Evolutionary conservation across 2,888 invertebrate species (phyloP).

Genomic region (Sarcophaga variegata): DNA sequence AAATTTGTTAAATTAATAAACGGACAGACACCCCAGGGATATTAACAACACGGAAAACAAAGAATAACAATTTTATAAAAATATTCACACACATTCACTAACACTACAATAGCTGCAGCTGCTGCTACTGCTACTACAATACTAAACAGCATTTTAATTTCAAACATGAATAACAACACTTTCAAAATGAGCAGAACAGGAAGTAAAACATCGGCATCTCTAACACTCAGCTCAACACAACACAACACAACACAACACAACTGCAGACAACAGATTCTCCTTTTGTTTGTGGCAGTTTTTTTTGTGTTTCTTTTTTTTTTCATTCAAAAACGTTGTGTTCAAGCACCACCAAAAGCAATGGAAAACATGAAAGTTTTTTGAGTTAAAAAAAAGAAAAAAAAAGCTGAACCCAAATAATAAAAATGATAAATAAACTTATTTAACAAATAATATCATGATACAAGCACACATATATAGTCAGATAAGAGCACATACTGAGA

Average conservation of each 20-base stretch:
- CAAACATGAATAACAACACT: slow-evolving; percentile 2
- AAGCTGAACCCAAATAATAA: background rate
- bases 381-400: background rate
- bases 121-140: slow-evolving; percentile 15
- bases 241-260: slow-evolving; percentile 20
- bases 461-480: slow-evolving; percentile 6
- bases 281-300: slow-evolving; percentile 30
- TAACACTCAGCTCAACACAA: background rate
- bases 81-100: background rate
- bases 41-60: slow-evolving; percentile 59
- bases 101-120: slow-evolving; percentile 19
- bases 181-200: slow-evolving; percentile 32
- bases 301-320: slow-evolving; percentile 13
- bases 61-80: slow-evolving; percentile 33
- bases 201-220: slow-evolving; percentile 31
- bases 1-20: slow-evolving; percentile 70
- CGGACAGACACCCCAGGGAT: slow-evolving; percentile 70
- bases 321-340: background rate
- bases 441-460: slow-evolving; percentile 44
- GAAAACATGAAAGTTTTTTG: background rate
- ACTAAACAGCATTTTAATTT: background rate
- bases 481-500: background rate
- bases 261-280: slow-evolving; percentile 46
- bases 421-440: slow-evolving; percentile 51
- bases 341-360: background rate